Evolutionary conservation across 2,113 vertebrate species (phyloP), one percentile per base, ranked within the genome.

Genomic region (Podarcis raffonei): DNA sequence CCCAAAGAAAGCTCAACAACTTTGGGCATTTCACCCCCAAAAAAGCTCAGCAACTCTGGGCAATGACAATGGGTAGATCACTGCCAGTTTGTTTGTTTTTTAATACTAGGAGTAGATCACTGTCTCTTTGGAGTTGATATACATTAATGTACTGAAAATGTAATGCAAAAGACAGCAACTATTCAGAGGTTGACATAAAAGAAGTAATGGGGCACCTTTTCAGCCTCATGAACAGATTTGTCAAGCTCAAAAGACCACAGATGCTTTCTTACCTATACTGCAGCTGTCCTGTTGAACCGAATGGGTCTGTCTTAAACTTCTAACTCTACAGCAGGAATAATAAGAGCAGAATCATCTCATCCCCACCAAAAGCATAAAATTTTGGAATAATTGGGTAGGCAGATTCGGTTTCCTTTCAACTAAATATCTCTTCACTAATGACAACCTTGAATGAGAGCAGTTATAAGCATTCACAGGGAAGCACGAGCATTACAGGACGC

Each of bases 401-500:
- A 74, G 6, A 5, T 20, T 65, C 16, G 78, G 48, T 68, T 57
- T n/a, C 9, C 18, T 68, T 42, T 27, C 12, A 84, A 23, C 0
- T 62, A 37, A n/a, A 4, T 12, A 6, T 84, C 87, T 68, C 77
- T n/a, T 86, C 9, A 30, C 27, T 87, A 82, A 62, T 42, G 1
- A 83, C 4, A 89, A 6, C 59, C 22, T 81, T 59, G 1, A 18
- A 5, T 92, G n/a, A 86, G 4, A 88, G 27, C 42, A 1, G 22
- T 91, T 88, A 89, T 20, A 89, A 83, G 25, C 88, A 15, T 66
- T 90, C 86, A 90, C 0, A 81, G n/a, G 90, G 78, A 11, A 8
- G 0, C 83, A 30, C 5, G 37, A 68, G 0, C 89, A 80, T 94
- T 76, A 83, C 22, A 86, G 91, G 84, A 75, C 48, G 18, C 68